phyloP scores from a whole-genome alignment of 2,888 invertebrate species.

The Tenthredo amoena region DNA sequence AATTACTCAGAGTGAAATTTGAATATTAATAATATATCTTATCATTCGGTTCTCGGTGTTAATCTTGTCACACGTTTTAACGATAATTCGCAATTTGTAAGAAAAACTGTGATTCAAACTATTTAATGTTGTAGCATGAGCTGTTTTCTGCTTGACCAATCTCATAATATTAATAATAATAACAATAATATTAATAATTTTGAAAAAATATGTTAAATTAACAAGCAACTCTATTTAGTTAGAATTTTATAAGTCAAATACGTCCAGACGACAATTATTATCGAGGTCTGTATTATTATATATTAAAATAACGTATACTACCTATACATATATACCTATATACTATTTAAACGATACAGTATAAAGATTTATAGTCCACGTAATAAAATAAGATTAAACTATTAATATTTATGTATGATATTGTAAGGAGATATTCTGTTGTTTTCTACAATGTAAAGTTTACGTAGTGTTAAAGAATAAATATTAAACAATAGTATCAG shows the following conservation, averaged over 20 bases:
- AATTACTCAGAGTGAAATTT: neutral
- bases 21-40: neutral
- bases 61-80: slow-evolving; percentile 16
- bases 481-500: slow-evolving; percentile 30
- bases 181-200: neutral
- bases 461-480: slow-evolving; percentile 71
- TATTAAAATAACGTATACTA: slow-evolving; percentile 18
- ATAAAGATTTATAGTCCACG: slow-evolving; percentile 2
- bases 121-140: slow-evolving; percentile 47
- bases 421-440: slow-evolving; percentile 64
- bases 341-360: slow-evolving; percentile 22
- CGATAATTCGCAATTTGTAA: slow-evolving; percentile 34
- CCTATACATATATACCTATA: slow-evolving; percentile 1
- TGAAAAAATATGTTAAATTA: slow-evolving; percentile 29
- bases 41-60: slow-evolving; percentile 6
- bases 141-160: slow-evolving; percentile 47
- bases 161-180: neutral
- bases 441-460: slow-evolving; percentile 73
- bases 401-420: slow-evolving; percentile 42
- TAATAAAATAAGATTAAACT: slow-evolving; percentile 23
- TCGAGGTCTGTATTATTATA: slow-evolving; percentile 25
- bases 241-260: slow-evolving; percentile 28
- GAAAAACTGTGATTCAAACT: slow-evolving; percentile 43
- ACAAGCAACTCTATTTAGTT: slow-evolving; percentile 7
- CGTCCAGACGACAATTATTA: slow-evolving; percentile 22